These are phyloP conservation scores for Sesamia nonagrioides DNA, from an alignment of 1,140 invertebrate species.

Conservation along the genomic window DNA sequence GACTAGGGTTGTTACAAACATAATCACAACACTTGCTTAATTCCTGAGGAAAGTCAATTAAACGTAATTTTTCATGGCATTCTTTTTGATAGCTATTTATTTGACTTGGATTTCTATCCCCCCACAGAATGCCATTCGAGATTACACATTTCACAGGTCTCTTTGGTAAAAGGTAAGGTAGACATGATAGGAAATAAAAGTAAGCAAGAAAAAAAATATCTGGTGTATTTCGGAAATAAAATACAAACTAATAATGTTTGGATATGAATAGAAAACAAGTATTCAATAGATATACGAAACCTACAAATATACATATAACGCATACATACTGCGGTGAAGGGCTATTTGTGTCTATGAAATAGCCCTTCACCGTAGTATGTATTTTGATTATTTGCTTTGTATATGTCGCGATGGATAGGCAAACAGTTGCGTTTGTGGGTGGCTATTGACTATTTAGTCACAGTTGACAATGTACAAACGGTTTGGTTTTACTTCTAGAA, in stretches of 20 bases:
- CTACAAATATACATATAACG: not conserved
- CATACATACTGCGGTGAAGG: not conserved
- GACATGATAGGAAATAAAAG: not conserved
- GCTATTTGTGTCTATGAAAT: no score
- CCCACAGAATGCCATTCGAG: no score
- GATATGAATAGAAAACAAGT: not conserved
- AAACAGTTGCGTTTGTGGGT: slow-evolving; percentile 12
- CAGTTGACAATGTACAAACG: not conserved
- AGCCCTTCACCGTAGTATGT: no score
- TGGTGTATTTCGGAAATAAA: not conserved
- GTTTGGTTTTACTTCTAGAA: not conserved
- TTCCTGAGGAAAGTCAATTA: no score
- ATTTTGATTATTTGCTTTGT: not conserved
- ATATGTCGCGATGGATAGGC: not conserved
- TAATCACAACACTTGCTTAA: no score
- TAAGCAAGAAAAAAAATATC: not conserved
- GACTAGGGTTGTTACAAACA: no score
- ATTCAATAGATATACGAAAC: not conserved
- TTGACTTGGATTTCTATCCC: no score
- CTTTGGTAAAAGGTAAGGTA: no score
- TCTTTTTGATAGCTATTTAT: no score
- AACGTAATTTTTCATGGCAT: no score
- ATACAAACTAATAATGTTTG: not conserved
- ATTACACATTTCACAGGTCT: no score
- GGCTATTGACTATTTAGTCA: slow-evolving; percentile 10